Evolutionary conservation across 2,113 vertebrate genomes (phyloP).

Genomic region (Grammomys dolichurus): DNA sequence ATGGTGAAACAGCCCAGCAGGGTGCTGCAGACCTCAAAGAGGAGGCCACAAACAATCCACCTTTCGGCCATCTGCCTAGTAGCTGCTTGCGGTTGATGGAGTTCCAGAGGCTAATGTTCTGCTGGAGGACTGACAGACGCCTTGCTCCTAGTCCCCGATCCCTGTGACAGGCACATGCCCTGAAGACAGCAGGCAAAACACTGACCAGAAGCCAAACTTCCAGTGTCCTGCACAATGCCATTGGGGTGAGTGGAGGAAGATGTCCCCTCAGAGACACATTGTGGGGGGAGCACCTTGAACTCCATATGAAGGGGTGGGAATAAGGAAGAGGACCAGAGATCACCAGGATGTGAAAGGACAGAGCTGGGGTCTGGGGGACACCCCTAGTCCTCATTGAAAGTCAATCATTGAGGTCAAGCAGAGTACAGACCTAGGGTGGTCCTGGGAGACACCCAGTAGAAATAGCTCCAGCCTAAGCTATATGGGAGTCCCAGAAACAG

Average conservation of each 20-base stretch:
- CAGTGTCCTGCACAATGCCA: background rate
- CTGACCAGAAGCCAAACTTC: too few relatives aligned
- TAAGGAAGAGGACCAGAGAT: background rate
- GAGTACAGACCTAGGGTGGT: rapidly evolving
- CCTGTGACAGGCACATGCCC: too few relatives aligned
- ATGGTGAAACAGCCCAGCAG: background rate
- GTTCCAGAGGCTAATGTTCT: background rate
- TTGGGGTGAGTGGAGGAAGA: background rate
- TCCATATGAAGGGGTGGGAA: background rate
- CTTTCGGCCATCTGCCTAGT: background rate
- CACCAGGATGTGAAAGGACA: background rate
- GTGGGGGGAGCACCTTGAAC: background rate
- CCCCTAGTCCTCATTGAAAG: background rate
- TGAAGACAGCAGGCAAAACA: background rate
- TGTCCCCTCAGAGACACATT: background rate
- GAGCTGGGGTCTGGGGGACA: background rate
- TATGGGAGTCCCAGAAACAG: background rate
- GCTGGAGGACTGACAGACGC: background rate
- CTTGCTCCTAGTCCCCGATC: background rate
- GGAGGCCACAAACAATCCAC: background rate
- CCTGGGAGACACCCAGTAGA: background rate
- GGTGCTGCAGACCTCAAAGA: background rate
- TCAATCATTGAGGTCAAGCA: too few relatives aligned
- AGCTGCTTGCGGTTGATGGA: background rate
- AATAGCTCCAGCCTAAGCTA: background rate